Conservation (phyloP, 1,140 invertebrate species). For the Drosophila simulans region DNA sequence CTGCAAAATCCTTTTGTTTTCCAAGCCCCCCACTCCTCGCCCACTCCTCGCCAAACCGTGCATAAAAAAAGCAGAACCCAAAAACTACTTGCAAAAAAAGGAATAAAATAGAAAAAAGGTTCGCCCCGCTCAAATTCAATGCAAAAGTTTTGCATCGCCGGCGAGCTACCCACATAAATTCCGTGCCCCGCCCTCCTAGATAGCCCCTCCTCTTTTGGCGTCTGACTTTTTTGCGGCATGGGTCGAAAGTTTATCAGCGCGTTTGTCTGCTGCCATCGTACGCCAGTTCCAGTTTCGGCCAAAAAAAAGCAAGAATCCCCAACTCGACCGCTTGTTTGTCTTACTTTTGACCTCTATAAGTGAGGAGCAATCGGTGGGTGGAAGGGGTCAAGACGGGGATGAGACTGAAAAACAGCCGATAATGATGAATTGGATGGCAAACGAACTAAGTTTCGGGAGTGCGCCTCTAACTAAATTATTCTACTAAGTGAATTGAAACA, state of each 20-base stretch:
- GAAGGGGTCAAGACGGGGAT: background rate
- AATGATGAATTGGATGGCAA: slow-evolving; percentile 66
- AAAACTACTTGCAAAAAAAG: slow-evolving; percentile 68
- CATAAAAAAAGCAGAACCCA: slow-evolving; percentile 22
- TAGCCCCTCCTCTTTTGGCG: slow-evolving; percentile 11
- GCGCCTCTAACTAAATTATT: background rate
- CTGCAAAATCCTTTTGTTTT: slow-evolving; percentile 82
- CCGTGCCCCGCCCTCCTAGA: slow-evolving; percentile 1
- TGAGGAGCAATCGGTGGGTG: slow-evolving; percentile 28
- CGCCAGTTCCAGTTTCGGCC: slow-evolving; percentile 38
- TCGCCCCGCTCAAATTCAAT: slow-evolving; percentile 80
- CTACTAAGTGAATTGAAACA: background rate
- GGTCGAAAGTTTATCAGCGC: slow-evolving; percentile 75
- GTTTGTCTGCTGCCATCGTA: slow-evolving; percentile 61
- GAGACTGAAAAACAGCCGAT: slow-evolving; percentile 48
- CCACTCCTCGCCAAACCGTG: background rate
- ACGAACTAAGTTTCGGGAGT: slow-evolving; percentile 24
- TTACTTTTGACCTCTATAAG: slow-evolving; percentile 82
- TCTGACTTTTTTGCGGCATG: slow-evolving; percentile 48
- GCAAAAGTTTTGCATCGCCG: slow-evolving; percentile 78
- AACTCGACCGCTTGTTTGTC: slow-evolving; percentile 75
- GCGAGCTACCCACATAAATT: slow-evolving; percentile 77
- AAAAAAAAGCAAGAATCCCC: slow-evolving; percentile 34
- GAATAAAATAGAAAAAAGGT: slow-evolving; percentile 62
- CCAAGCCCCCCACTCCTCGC: slow-evolving; percentile 8